Evolutionary conservation across 35 echinoderm and acorn worm species (phyloP).

Genomic region (Heliocidaris tuberculata): DNA sequence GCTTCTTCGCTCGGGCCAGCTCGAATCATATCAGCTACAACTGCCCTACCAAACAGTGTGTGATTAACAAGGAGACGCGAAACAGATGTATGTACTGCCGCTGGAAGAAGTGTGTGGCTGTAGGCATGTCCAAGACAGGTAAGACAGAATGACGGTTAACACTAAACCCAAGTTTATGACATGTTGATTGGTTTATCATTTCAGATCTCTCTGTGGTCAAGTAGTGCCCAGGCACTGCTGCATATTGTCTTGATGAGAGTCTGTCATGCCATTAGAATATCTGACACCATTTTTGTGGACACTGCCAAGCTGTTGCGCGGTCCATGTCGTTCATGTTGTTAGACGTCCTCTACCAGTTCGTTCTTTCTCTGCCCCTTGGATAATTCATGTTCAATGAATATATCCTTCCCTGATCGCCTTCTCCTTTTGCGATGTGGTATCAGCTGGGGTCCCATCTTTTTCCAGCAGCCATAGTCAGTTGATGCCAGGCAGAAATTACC

Average conservation of each 20-base stretch:
- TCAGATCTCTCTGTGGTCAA: not conserved
- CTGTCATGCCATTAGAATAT: too few species aligned
- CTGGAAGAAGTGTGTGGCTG: slow-evolving; percentile 56
- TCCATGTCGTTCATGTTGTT: too few species aligned
- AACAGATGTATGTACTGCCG: slow-evolving; percentile 60
- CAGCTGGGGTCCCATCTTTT: too few species aligned
- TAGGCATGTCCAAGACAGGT: slow-evolving; percentile 64
- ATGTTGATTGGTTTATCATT: not conserved
- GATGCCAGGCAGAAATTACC: too few species aligned
- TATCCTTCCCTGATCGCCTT: too few species aligned
- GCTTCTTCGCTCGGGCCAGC: slow-evolving; percentile 56
- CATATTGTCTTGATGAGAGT: not conserved
- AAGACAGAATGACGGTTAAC: not conserved
- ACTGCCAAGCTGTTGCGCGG: too few species aligned
- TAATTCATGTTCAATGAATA: too few species aligned
- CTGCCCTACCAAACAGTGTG: slow-evolving; percentile 52
- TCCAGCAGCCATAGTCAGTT: too few species aligned
- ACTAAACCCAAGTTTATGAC: not conserved
- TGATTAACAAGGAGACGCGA: slow-evolving; percentile 54
- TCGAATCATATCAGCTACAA: slow-evolving; percentile 39
- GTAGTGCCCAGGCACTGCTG: not conserved
- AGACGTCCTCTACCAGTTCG: too few species aligned
- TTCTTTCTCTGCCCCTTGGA: too few species aligned
- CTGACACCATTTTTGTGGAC: too few species aligned
- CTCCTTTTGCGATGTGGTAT: too few species aligned